phyloP scores from a whole-genome alignment of 1,140 invertebrate genomes.

The Alviniconcha marisindica region DNA sequence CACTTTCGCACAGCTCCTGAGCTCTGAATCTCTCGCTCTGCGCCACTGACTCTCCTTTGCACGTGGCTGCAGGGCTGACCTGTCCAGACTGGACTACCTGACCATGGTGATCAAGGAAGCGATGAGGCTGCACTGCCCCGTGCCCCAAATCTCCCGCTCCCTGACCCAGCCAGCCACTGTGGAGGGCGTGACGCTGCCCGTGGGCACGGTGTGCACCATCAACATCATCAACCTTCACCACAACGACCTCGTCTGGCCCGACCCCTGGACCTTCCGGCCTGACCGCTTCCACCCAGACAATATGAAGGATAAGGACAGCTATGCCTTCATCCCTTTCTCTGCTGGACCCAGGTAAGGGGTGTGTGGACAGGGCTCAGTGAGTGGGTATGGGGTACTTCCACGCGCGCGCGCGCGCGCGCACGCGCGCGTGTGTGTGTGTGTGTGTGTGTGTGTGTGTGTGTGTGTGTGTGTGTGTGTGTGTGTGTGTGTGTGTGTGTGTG shows the following conservation, averaged over 20 bases:
- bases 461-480: background rate
- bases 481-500: background rate
- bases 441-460: background rate
- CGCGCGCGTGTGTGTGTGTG: background rate
- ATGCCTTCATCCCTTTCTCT: constrained; percentile 67
- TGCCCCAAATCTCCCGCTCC: constrained; percentile 81
- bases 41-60: too few species aligned
- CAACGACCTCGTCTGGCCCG: constrained; percentile 64
- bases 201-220: constrained; percentile 40
- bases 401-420: too few species aligned
- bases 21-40: too few species aligned
- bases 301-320: constrained; percentile 58
- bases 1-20: too few species aligned
- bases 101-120: constrained; percentile 73
- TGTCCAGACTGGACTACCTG: constrained; percentile 70
- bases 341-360: constrained; percentile 67
- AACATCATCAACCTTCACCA: constrained; percentile 64
- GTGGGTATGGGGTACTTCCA: background rate
- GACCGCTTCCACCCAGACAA: constrained; percentile 66
- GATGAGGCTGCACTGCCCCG: constrained; percentile 70
- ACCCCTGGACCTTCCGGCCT: constrained; percentile 54
- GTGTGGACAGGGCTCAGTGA: background rate
- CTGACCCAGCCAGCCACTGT: constrained; percentile 67
- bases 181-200: constrained; percentile 43
- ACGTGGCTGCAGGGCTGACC: constrained; percentile 63